A percentile compares a stretch with the other conserved stretches of the same genome.
phyloP scores from a whole-genome alignment of 2,113 vertebrate species.

The Corythornis vintsioides region DNA sequence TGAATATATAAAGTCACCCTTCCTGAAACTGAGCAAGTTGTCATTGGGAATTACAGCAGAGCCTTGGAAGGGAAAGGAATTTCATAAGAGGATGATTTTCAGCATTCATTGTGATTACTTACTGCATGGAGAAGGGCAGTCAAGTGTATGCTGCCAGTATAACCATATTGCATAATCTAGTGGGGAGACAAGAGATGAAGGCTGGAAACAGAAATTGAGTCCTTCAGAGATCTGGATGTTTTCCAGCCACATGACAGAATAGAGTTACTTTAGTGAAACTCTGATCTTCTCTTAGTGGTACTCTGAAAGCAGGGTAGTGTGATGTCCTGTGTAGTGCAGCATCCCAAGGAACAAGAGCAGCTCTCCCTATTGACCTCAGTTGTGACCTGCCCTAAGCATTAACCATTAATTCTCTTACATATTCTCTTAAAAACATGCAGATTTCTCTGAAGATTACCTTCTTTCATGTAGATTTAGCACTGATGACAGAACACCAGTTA shows the following conservation, averaged over 20 bases:
- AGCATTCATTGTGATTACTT: background rate
- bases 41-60: background rate
- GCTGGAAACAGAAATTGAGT: background rate
- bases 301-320: background rate
- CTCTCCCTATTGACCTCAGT: background rate
- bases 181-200: background rate
- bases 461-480: background rate
- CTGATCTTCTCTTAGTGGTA: background rate
- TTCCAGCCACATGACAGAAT: background rate
- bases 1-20: background rate
- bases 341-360: background rate
- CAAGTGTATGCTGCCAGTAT: background rate
- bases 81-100: background rate
- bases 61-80: background rate
- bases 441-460: background rate
- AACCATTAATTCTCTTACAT: background rate
- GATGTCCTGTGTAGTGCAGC: background rate
- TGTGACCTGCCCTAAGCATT: background rate
- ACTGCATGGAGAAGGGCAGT: background rate
- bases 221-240: background rate
- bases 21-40: background rate
- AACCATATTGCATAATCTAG: background rate
- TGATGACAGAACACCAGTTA: background rate
- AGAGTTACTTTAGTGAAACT: background rate
- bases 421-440: background rate